Evolutionary conservation across 2,888 invertebrate species (phyloP), one percentile per base, ranked within the genome.

Genomic region (Antitype chi): DNA sequence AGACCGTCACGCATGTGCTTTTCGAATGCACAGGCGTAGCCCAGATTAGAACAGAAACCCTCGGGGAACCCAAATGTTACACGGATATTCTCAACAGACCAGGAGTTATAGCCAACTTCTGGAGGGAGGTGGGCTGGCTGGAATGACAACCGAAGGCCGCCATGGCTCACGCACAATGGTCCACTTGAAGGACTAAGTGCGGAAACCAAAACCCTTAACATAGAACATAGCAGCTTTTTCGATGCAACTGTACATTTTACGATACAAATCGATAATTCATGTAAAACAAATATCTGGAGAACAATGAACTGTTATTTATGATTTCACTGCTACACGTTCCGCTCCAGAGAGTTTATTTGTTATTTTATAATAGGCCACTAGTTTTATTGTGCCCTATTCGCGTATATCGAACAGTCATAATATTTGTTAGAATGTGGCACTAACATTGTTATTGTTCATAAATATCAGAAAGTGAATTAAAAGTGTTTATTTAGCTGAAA

Each of bases 341-440:
- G 72, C 74, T 82, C 67, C 74, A 82, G 43, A 70, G 77, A 78
- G 25, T 86, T 82, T 78, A 85, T 82, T 86, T 84, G 82, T 85
- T 85, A 78, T 85, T 82, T 82, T 78, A 75, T 84, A 84, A 82
- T 85, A 75, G 86, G 59, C 70, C 74, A 82, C 72, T 78, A 85
- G 82, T 78, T 83, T 82, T 78, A 81, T 83, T 71, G 47, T 43
- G 13, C n/a, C 72, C 32, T 66, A 72, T 82, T 76, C 69, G 67
- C 60, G 68, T 64, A 59, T 67, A 81, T 81, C 47, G 52, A 82
- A 73, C 67, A 73, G 77, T 47, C 77, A 73, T 81, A 81, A 59
- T 60, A 64, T 73, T 72, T 76, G 55, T 83, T 53, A 63, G 52
- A 71, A 70, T 68, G 53, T 53, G 62, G 53, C 60, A 62, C 43